phyloP scores from a whole-genome alignment of 2,888 invertebrate genomes.

The Tipula unca region DNA sequence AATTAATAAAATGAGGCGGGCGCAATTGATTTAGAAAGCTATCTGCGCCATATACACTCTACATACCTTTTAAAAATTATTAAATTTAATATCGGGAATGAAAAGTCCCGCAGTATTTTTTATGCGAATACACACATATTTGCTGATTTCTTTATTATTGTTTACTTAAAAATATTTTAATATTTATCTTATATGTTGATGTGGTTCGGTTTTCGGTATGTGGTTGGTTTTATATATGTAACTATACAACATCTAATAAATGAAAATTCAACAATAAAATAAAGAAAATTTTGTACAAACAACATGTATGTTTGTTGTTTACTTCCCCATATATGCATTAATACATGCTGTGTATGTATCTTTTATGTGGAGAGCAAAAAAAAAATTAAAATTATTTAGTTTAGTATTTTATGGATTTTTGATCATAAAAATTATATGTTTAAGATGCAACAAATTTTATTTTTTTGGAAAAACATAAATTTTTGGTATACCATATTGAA shows the following conservation, averaged over 20 bases:
- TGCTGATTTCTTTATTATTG: not conserved
- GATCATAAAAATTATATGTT: not conserved
- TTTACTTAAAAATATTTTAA: not conserved
- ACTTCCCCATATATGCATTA: not conserved
- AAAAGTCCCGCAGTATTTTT: not conserved
- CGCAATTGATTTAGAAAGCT: not conserved
- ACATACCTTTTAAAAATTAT: no score
- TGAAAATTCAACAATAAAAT: not conserved
- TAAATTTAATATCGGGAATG: not conserved
- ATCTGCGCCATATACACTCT: no score
- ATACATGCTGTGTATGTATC: not conserved
- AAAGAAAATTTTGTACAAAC: not conserved
- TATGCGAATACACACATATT: not conserved
- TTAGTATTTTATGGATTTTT: not conserved
- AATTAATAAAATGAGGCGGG: not conserved
- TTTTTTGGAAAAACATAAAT: not conserved
- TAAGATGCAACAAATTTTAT: not conserved
- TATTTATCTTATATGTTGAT: not conserved
- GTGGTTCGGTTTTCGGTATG: not conserved
- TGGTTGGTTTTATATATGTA: not conserved
- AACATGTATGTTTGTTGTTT: not conserved
- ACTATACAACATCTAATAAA: not conserved
- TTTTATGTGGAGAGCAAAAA: not conserved
- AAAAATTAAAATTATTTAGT: not conserved
- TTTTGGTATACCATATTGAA: not conserved